Conservation (phyloP, 2,113 vertebrate genomes). For the Syngnathus floridae region DNA sequence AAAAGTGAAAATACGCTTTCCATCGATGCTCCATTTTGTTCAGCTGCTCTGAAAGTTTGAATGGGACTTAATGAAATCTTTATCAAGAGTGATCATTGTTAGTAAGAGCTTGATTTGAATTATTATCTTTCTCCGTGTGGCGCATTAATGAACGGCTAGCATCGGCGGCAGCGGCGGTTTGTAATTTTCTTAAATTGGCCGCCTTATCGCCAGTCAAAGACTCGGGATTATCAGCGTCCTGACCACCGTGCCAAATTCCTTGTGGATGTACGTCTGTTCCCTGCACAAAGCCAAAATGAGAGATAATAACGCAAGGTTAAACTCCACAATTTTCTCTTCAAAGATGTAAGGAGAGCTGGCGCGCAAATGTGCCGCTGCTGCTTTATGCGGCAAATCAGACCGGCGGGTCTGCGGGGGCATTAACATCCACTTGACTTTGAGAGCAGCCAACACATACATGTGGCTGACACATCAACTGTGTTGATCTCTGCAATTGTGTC, state of each 20-base stretch:
- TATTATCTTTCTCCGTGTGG: conserved; percentile 62
- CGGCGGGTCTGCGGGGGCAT: conserved; percentile 65
- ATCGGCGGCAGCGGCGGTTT: conserved; percentile 69
- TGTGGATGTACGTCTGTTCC: conserved; percentile 58
- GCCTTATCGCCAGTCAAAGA: conserved; percentile 75
- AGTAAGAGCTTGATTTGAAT: conserved; percentile 70
- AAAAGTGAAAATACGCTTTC: conserved; percentile 62
- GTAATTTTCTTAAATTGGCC: conserved; percentile 77
- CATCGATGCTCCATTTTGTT: conserved; percentile 86
- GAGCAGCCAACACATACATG: conserved; percentile 68
- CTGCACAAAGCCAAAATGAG: conserved; percentile 61
- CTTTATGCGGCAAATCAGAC: conserved; percentile 68
- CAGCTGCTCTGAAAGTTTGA: conserved; percentile 84
- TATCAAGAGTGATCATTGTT: conserved; percentile 68
- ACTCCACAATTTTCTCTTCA: conserved; percentile 72
- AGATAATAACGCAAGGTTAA: conserved; percentile 74
- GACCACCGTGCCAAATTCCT: conserved; percentile 68
- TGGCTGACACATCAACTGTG: conserved; percentile 68
- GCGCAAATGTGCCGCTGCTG: conserved; percentile 53
- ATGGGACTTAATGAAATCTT: conserved; percentile 80
- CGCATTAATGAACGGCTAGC: conserved; percentile 71
- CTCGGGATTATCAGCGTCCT: conserved; percentile 72
- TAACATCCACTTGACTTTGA: conserved; percentile 77
- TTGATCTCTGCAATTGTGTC: conserved; percentile 69
- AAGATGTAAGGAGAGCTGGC: conserved; percentile 65